Percentiles rank a stretch among this genome's conserved stretches.
Evolutionary conservation across 2,888 invertebrate species (phyloP).

Genomic region (Ormyrus thymus): DNA sequence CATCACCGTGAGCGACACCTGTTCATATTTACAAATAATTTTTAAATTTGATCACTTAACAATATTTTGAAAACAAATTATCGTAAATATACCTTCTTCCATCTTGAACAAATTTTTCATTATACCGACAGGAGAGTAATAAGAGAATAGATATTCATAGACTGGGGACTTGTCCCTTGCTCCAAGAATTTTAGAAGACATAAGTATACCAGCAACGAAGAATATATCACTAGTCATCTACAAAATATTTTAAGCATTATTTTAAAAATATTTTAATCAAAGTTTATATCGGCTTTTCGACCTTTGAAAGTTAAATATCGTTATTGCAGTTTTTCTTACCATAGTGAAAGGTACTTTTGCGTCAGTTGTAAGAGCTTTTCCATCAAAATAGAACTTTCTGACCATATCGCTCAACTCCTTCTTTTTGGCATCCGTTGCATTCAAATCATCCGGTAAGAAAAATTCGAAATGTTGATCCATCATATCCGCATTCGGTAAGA

Average conservation of each 20-base stretch:
- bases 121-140: conserved; percentile 63
- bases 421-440: conserved; percentile 63
- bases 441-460: conserved; percentile 60
- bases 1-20: conserved; percentile 77
- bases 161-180: conserved; percentile 64
- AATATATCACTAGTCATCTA: conserved; percentile 66
- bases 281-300: neutral
- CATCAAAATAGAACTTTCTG: conserved; percentile 66
- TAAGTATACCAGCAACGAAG: conserved; percentile 58
- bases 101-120: conserved; percentile 64
- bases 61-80: conserved; percentile 19
- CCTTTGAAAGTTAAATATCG: neutral
- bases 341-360: conserved; percentile 57
- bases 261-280: conserved; percentile 2
- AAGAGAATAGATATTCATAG: conserved; percentile 67
- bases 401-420: conserved; percentile 62
- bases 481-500: conserved; percentile 61
- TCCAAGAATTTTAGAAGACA: conserved; percentile 65
- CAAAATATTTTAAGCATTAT: conserved; percentile 32
- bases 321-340: conserved; percentile 41
- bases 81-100: conserved; percentile 59
- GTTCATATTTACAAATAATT: conserved; percentile 16
- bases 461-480: conserved; percentile 67
- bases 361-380: conserved; percentile 64
- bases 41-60: neutral